Conservation (phyloP, 92 coral and sea anemone genomes). For the Metridium senile region DNA sequence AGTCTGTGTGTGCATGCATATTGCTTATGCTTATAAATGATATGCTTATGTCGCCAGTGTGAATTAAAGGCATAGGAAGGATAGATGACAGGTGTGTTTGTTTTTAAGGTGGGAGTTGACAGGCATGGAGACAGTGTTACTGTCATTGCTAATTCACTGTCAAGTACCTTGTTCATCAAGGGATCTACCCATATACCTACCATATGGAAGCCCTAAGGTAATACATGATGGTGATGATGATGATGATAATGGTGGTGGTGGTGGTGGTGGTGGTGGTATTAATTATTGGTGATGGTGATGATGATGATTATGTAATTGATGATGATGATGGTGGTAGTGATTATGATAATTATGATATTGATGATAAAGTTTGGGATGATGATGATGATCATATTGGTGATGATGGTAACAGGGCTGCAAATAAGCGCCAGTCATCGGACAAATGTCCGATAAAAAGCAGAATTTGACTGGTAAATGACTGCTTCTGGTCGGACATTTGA, state of each 20-base stretch:
- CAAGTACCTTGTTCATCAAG: constrained; percentile 88
- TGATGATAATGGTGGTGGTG: neutral
- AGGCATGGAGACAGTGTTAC: constrained; percentile 88
- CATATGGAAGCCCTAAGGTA: constrained; percentile 98
- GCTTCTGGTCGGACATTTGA: too few relatives aligned
- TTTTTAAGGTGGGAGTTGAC: constrained; percentile 94
- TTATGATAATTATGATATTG: neutral
- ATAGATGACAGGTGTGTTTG: neutral
- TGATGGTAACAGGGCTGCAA: too few relatives aligned
- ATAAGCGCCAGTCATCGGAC: too few relatives aligned
- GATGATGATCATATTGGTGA: neutral
- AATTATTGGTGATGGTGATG: neutral
- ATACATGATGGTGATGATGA: neutral
- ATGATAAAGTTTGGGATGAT: neutral
- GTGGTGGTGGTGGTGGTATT: constrained; percentile 4
- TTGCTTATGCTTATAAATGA: too few relatives aligned
- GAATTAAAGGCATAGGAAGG: too few relatives aligned
- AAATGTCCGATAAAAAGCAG: too few relatives aligned
- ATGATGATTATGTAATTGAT: too few relatives aligned
- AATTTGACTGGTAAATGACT: too few relatives aligned
- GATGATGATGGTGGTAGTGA: neutral
- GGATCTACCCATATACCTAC: constrained; percentile 89
- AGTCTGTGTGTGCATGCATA: too few relatives aligned
- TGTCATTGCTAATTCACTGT: constrained; percentile 72
- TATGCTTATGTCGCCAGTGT: too few relatives aligned